Percentiles rank a stretch among this genome's conserved stretches.
Evolutionary conservation across 2,797 vertebrate genomes (phyloP).

Genomic region (Tapirus indicus): DNA sequence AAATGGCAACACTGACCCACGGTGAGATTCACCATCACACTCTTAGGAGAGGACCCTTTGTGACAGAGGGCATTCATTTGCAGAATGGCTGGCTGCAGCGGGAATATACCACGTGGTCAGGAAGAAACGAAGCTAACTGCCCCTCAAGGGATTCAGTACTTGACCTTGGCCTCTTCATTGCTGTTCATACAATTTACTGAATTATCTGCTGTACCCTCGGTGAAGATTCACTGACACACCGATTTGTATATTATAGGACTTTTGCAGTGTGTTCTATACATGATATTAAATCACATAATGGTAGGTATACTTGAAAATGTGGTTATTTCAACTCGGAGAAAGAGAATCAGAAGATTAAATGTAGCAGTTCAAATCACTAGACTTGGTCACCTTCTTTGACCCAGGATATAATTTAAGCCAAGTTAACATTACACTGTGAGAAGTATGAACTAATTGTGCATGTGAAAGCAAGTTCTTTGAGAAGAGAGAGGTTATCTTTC

Average conservation of each 20-base stretch:
- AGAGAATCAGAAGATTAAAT: constrained; percentile 50
- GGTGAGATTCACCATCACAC: not conserved
- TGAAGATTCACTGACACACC: not conserved
- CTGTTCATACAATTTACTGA: not conserved
- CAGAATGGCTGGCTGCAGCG: not conserved
- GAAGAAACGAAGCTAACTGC: not conserved
- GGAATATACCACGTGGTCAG: not conserved
- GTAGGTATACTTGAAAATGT: constrained; percentile 8
- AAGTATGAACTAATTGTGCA: constrained; percentile 60
- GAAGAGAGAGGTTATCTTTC: constrained; percentile 63
- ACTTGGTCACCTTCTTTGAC: constrained; percentile 66
- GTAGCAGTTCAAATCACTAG: constrained; percentile 19
- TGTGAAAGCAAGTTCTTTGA: constrained; percentile 68
- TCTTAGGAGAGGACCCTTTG: not conserved
- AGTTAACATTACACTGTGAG: constrained; percentile 42
- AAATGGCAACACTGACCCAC: not conserved
- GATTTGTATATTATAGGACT: not conserved
- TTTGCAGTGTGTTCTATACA: not conserved
- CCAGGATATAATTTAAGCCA: constrained; percentile 63
- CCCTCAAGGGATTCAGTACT: not conserved
- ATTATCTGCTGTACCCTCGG: not conserved
- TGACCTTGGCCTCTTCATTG: not conserved
- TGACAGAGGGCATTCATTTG: not conserved
- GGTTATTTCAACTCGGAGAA: not conserved
- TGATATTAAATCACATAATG: constrained; percentile 11